Conservation (phyloP, 2,797 vertebrate genomes). For the Triplophysa bombifrons region DNA sequence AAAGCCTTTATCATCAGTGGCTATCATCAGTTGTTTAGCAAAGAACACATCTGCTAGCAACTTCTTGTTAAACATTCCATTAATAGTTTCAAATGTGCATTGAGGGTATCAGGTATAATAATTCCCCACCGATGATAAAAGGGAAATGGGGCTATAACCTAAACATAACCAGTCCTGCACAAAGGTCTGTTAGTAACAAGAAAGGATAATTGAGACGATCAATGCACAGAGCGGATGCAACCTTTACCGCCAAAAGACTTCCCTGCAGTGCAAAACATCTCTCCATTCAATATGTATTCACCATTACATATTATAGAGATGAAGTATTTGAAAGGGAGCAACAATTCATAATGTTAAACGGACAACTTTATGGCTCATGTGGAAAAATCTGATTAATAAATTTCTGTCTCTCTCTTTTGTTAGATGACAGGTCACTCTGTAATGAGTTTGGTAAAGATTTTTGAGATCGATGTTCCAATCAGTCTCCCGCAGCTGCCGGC, state of each 20-base stretch:
- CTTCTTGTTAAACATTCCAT: not conserved
- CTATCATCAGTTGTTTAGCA: no score
- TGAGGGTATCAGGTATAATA: not conserved
- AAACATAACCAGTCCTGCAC: slow-evolving; percentile 6
- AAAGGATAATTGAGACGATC: slow-evolving; percentile 71
- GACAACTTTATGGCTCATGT: slow-evolving; percentile 48
- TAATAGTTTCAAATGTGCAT: not conserved
- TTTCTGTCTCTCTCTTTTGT: slow-evolving; percentile 47
- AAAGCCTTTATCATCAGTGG: no score
- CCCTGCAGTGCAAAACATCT: slow-evolving; percentile 2
- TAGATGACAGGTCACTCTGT: slow-evolving; percentile 72
- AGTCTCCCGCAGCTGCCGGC: slow-evolving; percentile 67
- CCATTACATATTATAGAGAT: slow-evolving; percentile 1
- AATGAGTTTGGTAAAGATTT: slow-evolving; percentile 83
- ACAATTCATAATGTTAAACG: slow-evolving; percentile 33
- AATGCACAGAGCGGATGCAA: slow-evolving; percentile 50
- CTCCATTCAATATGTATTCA: not conserved
- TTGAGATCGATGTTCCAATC: slow-evolving; percentile 76
- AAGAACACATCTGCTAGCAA: not conserved
- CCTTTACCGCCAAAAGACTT: slow-evolving; percentile 21
- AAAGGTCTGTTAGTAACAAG: slow-evolving; percentile 58
- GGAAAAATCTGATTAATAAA: slow-evolving; percentile 63
- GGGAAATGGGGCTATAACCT: not conserved
- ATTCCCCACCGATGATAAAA: not conserved
- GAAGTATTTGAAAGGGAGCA: not conserved